These are phyloP conservation scores for Smithornis capensis DNA, from an alignment of 2,113 vertebrate genomes.

Conservation along the genomic window DNA sequence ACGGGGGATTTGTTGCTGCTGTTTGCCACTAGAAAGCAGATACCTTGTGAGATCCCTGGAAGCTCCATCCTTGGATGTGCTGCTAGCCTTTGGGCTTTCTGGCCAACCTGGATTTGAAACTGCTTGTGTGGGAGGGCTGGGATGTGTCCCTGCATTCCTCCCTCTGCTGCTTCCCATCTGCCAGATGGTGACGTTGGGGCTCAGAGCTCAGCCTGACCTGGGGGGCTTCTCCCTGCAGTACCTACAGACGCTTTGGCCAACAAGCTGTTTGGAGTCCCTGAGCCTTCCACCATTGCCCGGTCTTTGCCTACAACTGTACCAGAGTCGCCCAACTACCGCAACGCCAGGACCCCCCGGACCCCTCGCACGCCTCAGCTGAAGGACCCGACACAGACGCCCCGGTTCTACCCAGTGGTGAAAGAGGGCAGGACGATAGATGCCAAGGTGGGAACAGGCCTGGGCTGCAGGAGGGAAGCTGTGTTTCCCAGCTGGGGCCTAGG, in stretches of 20 bases:
- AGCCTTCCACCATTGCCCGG: slow-evolving; percentile 89
- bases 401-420: slow-evolving; percentile 98
- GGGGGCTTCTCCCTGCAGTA: slow-evolving; percentile 71
- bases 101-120: background rate
- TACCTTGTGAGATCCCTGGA: background rate
- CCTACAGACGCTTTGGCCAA: slow-evolving; percentile 96
- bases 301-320: slow-evolving; percentile 96
- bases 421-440: slow-evolving; percentile 93
- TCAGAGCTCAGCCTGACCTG: background rate
- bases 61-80: background rate
- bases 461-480: background rate
- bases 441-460: slow-evolving; percentile 76
- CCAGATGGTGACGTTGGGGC: rapidly evolving
- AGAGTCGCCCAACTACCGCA: slow-evolving; percentile 94
- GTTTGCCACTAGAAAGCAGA: background rate
- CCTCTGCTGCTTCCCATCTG: background rate
- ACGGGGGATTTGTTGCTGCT: background rate
- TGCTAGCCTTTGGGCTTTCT: background rate
- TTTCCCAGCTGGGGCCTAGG: background rate
- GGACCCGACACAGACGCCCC: slow-evolving; percentile 89
- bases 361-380: slow-evolving; percentile 94
- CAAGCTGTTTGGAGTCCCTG: slow-evolving; percentile 93
- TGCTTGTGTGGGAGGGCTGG: background rate
- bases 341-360: slow-evolving; percentile 90
- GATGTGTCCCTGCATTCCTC: background rate